Percentiles rank a stretch among this genome's conserved stretches.
phyloP scores from a whole-genome alignment of 1,140 invertebrate species.

The Agrypnia vestita region DNA sequence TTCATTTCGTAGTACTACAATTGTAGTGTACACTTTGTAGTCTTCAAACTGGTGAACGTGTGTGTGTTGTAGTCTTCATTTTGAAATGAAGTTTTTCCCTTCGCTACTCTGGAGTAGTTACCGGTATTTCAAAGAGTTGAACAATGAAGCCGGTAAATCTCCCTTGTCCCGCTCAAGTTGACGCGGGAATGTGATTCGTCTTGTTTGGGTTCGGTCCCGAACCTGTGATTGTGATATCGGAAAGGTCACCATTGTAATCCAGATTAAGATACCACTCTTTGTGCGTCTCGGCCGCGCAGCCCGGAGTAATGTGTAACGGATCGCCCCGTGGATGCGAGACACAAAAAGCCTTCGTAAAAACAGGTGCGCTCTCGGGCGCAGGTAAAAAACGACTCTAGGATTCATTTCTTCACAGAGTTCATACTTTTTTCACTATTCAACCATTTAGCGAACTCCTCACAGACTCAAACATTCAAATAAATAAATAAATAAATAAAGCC shows the following conservation, averaged over 20 bases:
- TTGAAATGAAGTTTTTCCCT: too few species aligned
- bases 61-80: too few species aligned
- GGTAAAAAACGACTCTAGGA: slow-evolving; percentile 26
- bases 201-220: slow-evolving; percentile 27
- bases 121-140: too few species aligned
- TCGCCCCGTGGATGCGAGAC: slow-evolving; percentile 27
- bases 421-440: slow-evolving; percentile 18
- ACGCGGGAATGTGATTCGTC: slow-evolving; percentile 46
- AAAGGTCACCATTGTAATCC: slow-evolving; percentile 52
- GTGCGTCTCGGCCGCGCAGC: slow-evolving; percentile 21
- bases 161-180: neutral
- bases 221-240: slow-evolving; percentile 43
- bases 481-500: too few species aligned
- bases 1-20: too few species aligned
- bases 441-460: slow-evolving; percentile 12
- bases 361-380: slow-evolving; percentile 12
- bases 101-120: too few species aligned
- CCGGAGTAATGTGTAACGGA: slow-evolving; percentile 45
- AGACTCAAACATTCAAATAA: too few species aligned
- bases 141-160: too few species aligned
- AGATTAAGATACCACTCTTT: slow-evolving; percentile 51
- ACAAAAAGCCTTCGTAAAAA: slow-evolving; percentile 21
- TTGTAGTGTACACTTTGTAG: too few species aligned
- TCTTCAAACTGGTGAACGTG: too few species aligned
- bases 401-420: slow-evolving; percentile 2